These are phyloP conservation scores for Blastobasis lacticolella DNA, from an alignment of 2,888 invertebrate genomes.

Conservation along the genomic window DNA sequence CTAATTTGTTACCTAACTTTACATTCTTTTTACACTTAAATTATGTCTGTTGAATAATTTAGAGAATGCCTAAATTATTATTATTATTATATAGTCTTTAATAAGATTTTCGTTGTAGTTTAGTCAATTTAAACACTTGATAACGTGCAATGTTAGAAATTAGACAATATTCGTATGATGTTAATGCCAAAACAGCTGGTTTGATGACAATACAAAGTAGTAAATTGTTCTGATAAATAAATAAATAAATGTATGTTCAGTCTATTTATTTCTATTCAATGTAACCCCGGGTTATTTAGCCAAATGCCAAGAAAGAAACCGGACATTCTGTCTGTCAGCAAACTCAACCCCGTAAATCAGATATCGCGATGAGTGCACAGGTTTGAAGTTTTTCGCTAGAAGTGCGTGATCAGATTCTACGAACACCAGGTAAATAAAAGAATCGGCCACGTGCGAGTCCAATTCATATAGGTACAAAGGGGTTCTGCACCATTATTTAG, in stretches of 20 bases:
- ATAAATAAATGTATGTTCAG: conserved; percentile 35
- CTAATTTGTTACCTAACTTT: conserved; percentile 28
- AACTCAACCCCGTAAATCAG: too few relatives aligned
- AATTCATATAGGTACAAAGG: too few relatives aligned
- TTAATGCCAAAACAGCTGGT: conserved; percentile 59
- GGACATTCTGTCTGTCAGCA: too few relatives aligned
- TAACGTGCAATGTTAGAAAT: conserved; percentile 66
- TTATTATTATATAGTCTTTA: too few relatives aligned
- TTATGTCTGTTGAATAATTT: not conserved
- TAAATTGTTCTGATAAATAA: conserved; percentile 64
- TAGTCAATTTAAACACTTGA: conserved; percentile 27
- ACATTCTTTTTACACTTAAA: conserved; percentile 28
- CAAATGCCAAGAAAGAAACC: too few relatives aligned
- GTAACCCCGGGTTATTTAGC: not conserved
- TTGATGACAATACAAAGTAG: conserved; percentile 67
- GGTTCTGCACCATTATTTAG: too few relatives aligned
- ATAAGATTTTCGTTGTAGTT: conserved; percentile 12
- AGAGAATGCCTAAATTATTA: not conserved
- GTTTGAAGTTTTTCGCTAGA: too few relatives aligned
- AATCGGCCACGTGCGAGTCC: too few relatives aligned
- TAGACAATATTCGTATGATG: conserved; percentile 39
- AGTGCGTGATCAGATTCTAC: too few relatives aligned
- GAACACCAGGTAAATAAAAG: too few relatives aligned
- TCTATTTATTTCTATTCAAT: conserved; percentile 17
- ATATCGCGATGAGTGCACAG: too few relatives aligned